Conservation (phyloP, 2,113 vertebrate genomes). For the Aix galericulata region DNA sequence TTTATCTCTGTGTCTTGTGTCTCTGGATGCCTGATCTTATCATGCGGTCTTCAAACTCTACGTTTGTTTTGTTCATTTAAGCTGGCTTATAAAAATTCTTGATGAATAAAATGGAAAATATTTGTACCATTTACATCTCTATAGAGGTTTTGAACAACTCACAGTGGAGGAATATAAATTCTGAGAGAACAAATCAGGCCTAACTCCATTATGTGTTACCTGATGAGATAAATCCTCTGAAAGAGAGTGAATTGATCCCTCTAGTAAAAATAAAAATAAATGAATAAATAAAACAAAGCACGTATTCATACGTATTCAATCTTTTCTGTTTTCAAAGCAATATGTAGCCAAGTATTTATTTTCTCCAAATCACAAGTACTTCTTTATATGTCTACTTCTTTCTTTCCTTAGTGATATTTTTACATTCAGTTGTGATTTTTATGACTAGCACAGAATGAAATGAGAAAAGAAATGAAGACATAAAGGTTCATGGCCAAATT, state of each 20-base stretch:
- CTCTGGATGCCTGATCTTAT: constrained; percentile 26
- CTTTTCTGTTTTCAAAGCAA: background rate
- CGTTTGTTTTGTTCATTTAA: background rate
- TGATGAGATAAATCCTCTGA: background rate
- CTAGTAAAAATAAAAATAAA: background rate
- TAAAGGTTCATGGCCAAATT: background rate
- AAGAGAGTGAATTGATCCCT: background rate
- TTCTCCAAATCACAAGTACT: background rate
- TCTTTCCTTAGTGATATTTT: background rate
- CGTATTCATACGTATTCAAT: background rate
- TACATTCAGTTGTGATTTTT: background rate
- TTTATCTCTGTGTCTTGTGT: constrained; percentile 47
- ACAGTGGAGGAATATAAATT: background rate
- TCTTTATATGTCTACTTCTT: background rate
- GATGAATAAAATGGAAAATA: background rate
- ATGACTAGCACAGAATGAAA: background rate
- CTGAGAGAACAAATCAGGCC: background rate
- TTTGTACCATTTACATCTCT: background rate
- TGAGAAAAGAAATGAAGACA: background rate
- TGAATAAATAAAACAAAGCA: background rate
- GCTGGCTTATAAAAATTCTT: background rate
- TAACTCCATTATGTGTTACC: background rate
- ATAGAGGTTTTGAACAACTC: background rate
- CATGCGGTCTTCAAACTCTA: background rate
- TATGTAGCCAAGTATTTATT: background rate